A percentile compares a stretch with the other conserved stretches of the same genome.
Conservation (phyloP, 2,113 vertebrate species). For the Mirza zaza region DNA sequence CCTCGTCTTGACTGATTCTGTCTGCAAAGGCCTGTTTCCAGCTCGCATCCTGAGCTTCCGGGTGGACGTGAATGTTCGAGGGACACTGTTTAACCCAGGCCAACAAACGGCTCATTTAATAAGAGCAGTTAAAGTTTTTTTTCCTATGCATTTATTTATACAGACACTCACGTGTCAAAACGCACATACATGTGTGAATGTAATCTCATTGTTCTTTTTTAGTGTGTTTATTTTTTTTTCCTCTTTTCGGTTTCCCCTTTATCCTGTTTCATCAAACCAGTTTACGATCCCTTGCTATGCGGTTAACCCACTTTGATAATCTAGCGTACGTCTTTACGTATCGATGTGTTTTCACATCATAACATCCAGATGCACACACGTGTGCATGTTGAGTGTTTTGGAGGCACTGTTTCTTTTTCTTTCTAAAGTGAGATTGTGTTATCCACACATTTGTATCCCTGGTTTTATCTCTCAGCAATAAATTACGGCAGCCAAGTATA, state of each 20-base stretch:
- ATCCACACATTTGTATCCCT: constrained; percentile 9
- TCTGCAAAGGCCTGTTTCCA: background rate
- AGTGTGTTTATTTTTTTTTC: background rate
- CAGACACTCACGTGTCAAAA: background rate
- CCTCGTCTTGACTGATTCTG: background rate
- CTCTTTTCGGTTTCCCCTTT: background rate
- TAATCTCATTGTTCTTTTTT: background rate
- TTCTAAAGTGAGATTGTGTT: background rate
- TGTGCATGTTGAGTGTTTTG: background rate
- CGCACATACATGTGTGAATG: background rate
- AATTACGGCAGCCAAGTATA: background rate
- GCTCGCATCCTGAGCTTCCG: background rate
- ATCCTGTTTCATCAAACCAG: background rate
- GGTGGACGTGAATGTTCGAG: background rate
- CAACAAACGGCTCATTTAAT: background rate
- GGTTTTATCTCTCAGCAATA: background rate
- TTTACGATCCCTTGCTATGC: background rate
- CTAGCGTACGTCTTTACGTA: background rate
- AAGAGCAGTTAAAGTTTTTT: background rate
- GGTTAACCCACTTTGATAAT: background rate
- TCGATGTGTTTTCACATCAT: background rate
- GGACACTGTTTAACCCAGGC: background rate
- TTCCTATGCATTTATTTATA: background rate
- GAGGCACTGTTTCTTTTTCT: background rate
- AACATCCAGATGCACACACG: background rate